Evolutionary conservation across 2,113 vertebrate species (phyloP).

Genomic region (Rhynchomys soricoides): DNA sequence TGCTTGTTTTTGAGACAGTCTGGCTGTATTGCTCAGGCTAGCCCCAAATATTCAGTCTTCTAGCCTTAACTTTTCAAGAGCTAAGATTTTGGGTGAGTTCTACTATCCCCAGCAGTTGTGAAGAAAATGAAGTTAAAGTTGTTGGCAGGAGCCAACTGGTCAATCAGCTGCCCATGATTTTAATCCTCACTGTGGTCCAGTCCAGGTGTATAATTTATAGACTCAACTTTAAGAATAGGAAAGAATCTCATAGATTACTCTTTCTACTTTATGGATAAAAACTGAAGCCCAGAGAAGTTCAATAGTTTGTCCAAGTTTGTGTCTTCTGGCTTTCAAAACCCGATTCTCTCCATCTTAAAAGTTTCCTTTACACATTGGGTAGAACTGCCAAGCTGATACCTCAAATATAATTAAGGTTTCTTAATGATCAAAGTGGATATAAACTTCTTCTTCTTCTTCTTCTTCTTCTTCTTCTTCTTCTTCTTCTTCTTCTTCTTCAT

Average conservation of each 20-base stretch:
- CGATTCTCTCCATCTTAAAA: not conserved
- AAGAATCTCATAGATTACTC: not conserved
- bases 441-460: no score
- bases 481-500: no score
- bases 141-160: not conserved
- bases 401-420: not conserved
- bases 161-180: not conserved
- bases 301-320: not conserved
- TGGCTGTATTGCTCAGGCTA: not conserved
- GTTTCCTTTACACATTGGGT: not conserved
- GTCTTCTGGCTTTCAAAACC: not conserved
- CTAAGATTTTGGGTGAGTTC: not conserved
- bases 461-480: no score
- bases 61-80: not conserved
- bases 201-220: not conserved
- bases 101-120: not conserved
- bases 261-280: constrained; percentile 38
- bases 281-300: not conserved
- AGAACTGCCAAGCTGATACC: not conserved
- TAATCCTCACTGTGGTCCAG: not conserved
- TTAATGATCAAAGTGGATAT: not conserved
- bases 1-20: not conserved
- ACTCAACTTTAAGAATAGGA: constrained; percentile 9
- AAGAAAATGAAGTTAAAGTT: constrained; percentile 37
- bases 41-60: not conserved